Evolutionary conservation across 2,888 invertebrate species (phyloP).

Genomic region (Lasioglossum villosulum): DNA sequence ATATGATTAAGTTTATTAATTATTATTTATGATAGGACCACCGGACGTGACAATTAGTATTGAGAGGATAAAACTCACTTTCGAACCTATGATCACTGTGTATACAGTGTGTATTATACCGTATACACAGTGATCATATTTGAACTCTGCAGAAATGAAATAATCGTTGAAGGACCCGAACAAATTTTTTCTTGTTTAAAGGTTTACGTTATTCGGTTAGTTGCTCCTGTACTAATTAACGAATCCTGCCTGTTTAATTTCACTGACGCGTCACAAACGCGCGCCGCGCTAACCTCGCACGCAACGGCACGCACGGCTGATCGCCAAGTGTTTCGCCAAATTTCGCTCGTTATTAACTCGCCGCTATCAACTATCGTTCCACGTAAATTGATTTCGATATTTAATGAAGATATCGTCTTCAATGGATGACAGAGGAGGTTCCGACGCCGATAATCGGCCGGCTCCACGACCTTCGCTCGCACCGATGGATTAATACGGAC

Average conservation of each 20-base stretch:
- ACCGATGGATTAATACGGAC: slow-evolving; percentile 1
- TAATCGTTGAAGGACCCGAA: no score
- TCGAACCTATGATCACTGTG: no score
- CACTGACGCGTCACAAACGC: slow-evolving; percentile 57
- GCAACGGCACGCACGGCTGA: slow-evolving; percentile 8
- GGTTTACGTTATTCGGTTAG: slow-evolving; percentile 58
- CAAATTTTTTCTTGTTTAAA: no score
- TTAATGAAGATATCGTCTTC: slow-evolving; percentile 48
- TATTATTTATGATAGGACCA: no score
- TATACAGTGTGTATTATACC: no score
- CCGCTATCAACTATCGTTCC: slow-evolving; percentile 46
- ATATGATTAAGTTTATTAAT: no score
- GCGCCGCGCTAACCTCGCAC: slow-evolving; percentile 29
- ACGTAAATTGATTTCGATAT: slow-evolving; percentile 56
- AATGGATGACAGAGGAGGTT: slow-evolving; percentile 1
- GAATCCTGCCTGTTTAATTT: slow-evolving; percentile 64
- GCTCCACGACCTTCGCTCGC: slow-evolving; percentile 19
- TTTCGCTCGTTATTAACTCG: slow-evolving; percentile 58
- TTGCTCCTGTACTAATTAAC: slow-evolving; percentile 68
- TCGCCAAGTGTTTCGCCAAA: slow-evolving; percentile 38
- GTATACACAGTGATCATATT: no score
- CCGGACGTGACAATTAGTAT: no score
- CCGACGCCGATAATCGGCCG: slow-evolving; percentile 22
- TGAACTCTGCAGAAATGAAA: no score
- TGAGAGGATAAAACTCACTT: no score